These are phyloP conservation scores for Ips typographus DNA, from an alignment of 1,140 invertebrate genomes.

Conservation along the genomic window DNA sequence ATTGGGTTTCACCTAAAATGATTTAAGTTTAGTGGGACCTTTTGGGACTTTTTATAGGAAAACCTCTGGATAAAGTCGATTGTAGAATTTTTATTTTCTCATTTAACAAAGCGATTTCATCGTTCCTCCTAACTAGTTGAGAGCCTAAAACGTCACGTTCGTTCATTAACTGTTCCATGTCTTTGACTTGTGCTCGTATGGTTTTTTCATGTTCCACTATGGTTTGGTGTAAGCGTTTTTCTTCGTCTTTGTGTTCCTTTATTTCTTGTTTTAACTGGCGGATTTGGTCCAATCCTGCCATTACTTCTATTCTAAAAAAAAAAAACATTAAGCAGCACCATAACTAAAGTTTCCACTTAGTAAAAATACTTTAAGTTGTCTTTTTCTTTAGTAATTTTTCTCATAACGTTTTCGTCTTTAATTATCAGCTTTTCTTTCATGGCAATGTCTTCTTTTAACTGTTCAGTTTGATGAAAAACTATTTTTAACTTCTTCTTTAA, in stretches of 20 bases:
- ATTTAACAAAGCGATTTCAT: constrained; percentile 64
- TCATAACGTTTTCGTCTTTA: constrained; percentile 64
- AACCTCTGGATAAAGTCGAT: constrained; percentile 61
- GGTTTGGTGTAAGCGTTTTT: constrained; percentile 45
- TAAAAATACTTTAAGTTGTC: constrained; percentile 58
- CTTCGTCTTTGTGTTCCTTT: constrained; percentile 43
- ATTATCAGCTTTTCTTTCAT: constrained; percentile 64
- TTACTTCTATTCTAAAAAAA: constrained; percentile 46
- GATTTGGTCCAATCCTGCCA: constrained; percentile 42
- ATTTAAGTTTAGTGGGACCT: neutral
- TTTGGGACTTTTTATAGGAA: neutral
- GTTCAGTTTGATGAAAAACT: constrained; percentile 65
- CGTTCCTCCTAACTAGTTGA: constrained; percentile 66
- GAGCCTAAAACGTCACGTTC: constrained; percentile 66
- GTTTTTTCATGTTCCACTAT: constrained; percentile 58
- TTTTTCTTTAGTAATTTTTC: constrained; percentile 70
- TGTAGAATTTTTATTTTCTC: constrained; percentile 67
- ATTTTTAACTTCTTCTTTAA: constrained; percentile 66
- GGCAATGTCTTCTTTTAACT: constrained; percentile 69
- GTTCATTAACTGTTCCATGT: constrained; percentile 55
- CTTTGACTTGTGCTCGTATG: constrained; percentile 62
- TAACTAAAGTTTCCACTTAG: neutral
- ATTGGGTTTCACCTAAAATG: constrained; percentile 58
- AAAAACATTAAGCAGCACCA: neutral
- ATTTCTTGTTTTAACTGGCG: constrained; percentile 43